Evolutionary conservation across 2,888 invertebrate genomes (phyloP).

Genomic region (Cosmia trapezina): DNA sequence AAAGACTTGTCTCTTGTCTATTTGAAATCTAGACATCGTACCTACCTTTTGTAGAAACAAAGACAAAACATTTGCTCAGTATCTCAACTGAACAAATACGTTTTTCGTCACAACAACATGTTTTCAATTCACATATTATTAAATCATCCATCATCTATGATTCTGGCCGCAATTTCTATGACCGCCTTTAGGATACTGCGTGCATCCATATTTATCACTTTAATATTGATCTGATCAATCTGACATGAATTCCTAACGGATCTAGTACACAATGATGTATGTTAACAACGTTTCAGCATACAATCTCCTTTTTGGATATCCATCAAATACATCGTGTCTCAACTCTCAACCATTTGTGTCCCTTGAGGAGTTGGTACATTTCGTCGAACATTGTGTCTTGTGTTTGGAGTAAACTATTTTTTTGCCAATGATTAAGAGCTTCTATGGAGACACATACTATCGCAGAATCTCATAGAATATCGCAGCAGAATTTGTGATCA

Average conservation of each 20-base stretch:
- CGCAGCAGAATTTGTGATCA: neutral
- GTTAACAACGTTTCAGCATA: neutral
- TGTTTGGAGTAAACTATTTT: neutral
- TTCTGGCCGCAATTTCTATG: conserved; percentile 15
- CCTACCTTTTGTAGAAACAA: conserved; percentile 20
- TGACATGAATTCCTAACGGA: conserved; percentile 29
- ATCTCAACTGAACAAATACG: conserved; percentile 33
- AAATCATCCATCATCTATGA: conserved; percentile 12
- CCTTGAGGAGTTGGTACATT: neutral
- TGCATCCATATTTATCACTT: conserved; percentile 35
- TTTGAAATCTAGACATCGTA: neutral
- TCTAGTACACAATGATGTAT: neutral
- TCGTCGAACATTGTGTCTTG: neutral
- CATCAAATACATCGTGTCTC: neutral
- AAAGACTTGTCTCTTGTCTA: conserved; percentile 14
- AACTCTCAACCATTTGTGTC: neutral
- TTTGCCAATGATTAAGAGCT: neutral
- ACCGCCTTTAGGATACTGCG: conserved; percentile 11
- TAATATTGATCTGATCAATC: conserved; percentile 41
- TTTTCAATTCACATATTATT: conserved; percentile 40
- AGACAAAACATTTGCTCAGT: conserved; percentile 48
- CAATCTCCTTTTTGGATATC: neutral
- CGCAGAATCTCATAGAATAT: too few relatives aligned
- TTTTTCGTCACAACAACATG: conserved; percentile 40
- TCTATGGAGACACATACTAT: neutral